Evolutionary conservation across 2,113 vertebrate genomes (phyloP), one percentile per base, ranked within the genome.

Genomic region (Ptyas mucosa): DNA sequence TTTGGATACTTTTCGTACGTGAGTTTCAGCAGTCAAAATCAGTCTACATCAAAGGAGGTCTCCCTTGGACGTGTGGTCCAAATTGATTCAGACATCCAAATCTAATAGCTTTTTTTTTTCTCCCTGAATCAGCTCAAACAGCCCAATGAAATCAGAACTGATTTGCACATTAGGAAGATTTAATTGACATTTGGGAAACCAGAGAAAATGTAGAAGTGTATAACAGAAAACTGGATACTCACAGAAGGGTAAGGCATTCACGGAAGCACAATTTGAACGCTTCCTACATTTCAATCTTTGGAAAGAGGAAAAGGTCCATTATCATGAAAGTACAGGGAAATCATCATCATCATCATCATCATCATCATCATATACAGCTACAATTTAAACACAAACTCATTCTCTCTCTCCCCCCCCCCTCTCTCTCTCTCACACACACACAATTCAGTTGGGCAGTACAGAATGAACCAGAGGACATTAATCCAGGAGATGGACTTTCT

Each of bases 401-500:
- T 57, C 20, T 55, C 18, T 21, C 5, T 5, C 4, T 54, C 54
- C 5, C 5, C 7, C 1, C 7, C 8, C 6, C 8, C 7, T 8
- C 21, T 23, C 21, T 24, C 55, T 57, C 18, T 21, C 14, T 54
- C 90, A 57, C 64, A 89, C 26, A 64, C 64, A 92, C 26, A 55
- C 55, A 21, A 85, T 89, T 93, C 92, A 85, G 53, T 88, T 15
- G 69, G 54, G 43, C 88, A 93, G 69, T 58, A 55, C 54, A 89
- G 69, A 54, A 93, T 61, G 85, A 90, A 93, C 61, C 86, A 93
- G 64, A 90, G 55, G 55, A 86, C 92, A 93, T 93, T 86, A 93
- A 93, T 93, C 92, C 87, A 90, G 29, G 24, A 52, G 92, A 90
- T 86, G 46, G 46, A 90, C 29, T 34, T 61, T 55, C 88, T 86